phyloP scores from a whole-genome alignment of 64 coral and sea anemone genomes.

The Platygyra sinensis region DNA sequence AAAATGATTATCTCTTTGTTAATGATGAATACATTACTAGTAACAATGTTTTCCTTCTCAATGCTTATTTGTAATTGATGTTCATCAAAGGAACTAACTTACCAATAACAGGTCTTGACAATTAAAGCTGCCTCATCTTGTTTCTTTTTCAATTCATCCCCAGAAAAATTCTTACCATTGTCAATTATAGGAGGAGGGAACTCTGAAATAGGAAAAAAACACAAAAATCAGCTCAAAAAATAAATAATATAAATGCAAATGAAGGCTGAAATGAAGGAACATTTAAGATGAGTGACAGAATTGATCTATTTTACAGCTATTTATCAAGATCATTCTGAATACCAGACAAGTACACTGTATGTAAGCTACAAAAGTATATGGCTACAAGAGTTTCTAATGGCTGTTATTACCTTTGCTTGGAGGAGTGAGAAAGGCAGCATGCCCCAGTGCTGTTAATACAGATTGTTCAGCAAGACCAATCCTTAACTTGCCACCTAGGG shows the following conservation, averaged over 20 bases:
- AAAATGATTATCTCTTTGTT: too few relatives aligned
- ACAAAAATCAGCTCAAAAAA: too few relatives aligned
- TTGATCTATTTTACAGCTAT: too few relatives aligned
- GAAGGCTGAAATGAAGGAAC: neutral
- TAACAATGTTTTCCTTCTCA: too few relatives aligned
- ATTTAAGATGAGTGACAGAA: too few relatives aligned
- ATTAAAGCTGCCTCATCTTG: slow-evolving; percentile 88
- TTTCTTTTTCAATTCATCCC: slow-evolving; percentile 85
- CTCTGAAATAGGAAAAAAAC: slow-evolving; percentile 49
- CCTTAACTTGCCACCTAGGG: slow-evolving; percentile 87
- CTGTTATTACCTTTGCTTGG: slow-evolving; percentile 68
- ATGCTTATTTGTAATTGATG: too few relatives aligned
- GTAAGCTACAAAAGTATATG: too few relatives aligned
- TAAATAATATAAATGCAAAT: neutral
- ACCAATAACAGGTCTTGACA: slow-evolving; percentile 88
- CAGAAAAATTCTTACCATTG: slow-evolving; percentile 70
- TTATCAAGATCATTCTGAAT: too few relatives aligned
- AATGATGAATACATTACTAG: too few relatives aligned
- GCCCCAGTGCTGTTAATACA: slow-evolving; percentile 83
- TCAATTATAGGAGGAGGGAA: slow-evolving; percentile 87
- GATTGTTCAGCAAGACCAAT: slow-evolving; percentile 99
- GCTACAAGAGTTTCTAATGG: too few relatives aligned
- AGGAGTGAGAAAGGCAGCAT: slow-evolving; percentile 92
- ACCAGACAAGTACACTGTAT: too few relatives aligned
- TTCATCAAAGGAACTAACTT: neutral